Base-by-base conservation (phyloP, 2,113 vertebrate species). In the Forbesichthys papilliferus region DNA sequence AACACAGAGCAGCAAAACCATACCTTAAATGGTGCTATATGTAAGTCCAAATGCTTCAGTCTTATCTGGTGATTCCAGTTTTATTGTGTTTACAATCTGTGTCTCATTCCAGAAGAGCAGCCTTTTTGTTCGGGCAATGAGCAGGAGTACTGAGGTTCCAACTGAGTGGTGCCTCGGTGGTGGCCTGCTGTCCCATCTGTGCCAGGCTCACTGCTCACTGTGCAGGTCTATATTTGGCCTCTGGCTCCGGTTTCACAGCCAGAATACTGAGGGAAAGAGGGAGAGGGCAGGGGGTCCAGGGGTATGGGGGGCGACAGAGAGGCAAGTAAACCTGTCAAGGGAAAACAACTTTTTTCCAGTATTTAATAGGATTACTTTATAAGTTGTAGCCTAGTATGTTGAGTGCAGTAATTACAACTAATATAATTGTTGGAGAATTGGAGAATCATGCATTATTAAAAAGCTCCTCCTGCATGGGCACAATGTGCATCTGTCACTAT, bases 201-300 rank as follows among this genome's bases (percentile, higher is more conserved):
- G 93, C 92, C 89, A 71, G 82, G 79, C 92, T 89, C 85, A 88
- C 92, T 87, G 80, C 92, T 93, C 91, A 84, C 91, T 90, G 92
- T 77, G 90, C 93, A 89, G 79, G 90, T 89, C 95, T 98, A 98
- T 96, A 96, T 98, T 98, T 98, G 96, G 95, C 85, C 92, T 90
- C 91, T 86, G 93, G 94, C 94, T 99, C 96, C 93, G 91, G 94
- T 98, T 98, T 95, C 98, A 96, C 86, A 77, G 90, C 90, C 87
- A 89, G 92, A 83, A 90, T 84, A 34, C 74, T 88, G 85, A 91
- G 86, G 90, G 91, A 93, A 92, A 89, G 92, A 87, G 79, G 78
- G 85, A 75, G 77, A 86, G 75, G 70, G 79, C 69, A 79, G 73
- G 84, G 80, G 74, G 67, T 66, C 74, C 69, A 58, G 73, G 65